phyloP scores from a whole-genome alignment of 30 jellyfish, hydroid and myxozoan genomes.

The Phacellophora camtschatica region DNA sequence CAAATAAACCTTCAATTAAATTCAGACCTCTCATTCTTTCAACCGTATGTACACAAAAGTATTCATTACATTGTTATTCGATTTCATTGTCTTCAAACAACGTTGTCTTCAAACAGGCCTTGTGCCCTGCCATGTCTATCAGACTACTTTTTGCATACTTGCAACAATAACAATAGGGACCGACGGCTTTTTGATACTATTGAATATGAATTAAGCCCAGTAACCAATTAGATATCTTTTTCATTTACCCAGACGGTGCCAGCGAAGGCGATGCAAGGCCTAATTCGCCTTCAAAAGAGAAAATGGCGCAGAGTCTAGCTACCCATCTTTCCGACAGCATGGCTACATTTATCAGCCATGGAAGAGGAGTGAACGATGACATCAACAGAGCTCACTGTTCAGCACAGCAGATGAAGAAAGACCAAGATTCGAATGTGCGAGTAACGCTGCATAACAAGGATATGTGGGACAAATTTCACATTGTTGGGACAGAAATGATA shows the following conservation, averaged over 20 bases:
- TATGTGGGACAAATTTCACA: slow-evolving; percentile 94
- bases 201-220: not conserved
- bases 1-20: no score
- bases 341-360: slow-evolving; percentile 61
- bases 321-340: slow-evolving; percentile 68
- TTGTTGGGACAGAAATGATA: slow-evolving; percentile 96
- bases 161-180: not conserved
- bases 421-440: slow-evolving; percentile 65
- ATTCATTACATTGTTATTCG: no score
- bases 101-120: no score
- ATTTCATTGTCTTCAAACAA: no score
- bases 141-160: no score
- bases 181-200: not conserved
- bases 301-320: slow-evolving; percentile 71
- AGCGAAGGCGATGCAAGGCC: slow-evolving; percentile 41
- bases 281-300: slow-evolving; percentile 63
- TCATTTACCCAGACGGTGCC: slow-evolving; percentile 73
- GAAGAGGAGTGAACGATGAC: slow-evolving; percentile 30
- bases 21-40: no score
- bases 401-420: slow-evolving; percentile 59
- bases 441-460: slow-evolving; percentile 84
- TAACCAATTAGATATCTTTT: slow-evolving; percentile 1
- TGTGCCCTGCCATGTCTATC: no score
- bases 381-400: slow-evolving; percentile 9
- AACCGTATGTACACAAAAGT: no score